Conservation (phyloP, 1,140 invertebrate species). For the Nebria ingens region DNA sequence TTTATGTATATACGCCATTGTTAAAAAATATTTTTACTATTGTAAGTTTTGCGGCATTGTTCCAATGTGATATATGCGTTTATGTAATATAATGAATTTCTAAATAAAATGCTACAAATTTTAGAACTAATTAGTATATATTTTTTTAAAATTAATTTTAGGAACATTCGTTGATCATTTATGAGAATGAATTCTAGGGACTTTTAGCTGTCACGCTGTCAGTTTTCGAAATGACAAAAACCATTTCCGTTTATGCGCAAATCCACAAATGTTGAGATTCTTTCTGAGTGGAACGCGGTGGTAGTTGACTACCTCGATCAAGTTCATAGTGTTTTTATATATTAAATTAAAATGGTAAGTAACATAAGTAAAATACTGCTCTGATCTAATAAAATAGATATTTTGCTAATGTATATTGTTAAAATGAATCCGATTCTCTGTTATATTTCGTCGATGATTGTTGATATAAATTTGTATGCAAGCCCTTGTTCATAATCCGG, state of each 20-base stretch:
- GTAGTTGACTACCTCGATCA: constrained; percentile 16
- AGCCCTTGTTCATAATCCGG: neutral
- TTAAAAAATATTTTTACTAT: neutral
- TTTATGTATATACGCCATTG: neutral
- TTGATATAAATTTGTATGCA: constrained; percentile 17
- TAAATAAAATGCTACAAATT: too few relatives aligned
- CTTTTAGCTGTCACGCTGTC: neutral
- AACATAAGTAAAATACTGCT: constrained; percentile 16
- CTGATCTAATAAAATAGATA: neutral
- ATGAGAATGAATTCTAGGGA: neutral
- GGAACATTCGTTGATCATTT: neutral
- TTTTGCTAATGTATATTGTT: neutral
- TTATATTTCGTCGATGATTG: constrained; percentile 16
- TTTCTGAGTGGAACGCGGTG: constrained; percentile 21
- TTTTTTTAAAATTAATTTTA: neutral
- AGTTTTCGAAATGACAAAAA: neutral
- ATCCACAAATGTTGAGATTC: neutral
- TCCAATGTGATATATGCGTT: neutral
- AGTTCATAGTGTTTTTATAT: constrained; percentile 20
- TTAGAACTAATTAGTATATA: neutral
- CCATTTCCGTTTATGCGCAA: neutral
- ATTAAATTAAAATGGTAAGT: constrained; percentile 27
- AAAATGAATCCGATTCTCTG: too few relatives aligned
- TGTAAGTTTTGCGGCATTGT: too few relatives aligned
- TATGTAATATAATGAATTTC: neutral